Conservation (phyloP, 2,113 vertebrate species). For the Psittacara wagleri region DNA sequence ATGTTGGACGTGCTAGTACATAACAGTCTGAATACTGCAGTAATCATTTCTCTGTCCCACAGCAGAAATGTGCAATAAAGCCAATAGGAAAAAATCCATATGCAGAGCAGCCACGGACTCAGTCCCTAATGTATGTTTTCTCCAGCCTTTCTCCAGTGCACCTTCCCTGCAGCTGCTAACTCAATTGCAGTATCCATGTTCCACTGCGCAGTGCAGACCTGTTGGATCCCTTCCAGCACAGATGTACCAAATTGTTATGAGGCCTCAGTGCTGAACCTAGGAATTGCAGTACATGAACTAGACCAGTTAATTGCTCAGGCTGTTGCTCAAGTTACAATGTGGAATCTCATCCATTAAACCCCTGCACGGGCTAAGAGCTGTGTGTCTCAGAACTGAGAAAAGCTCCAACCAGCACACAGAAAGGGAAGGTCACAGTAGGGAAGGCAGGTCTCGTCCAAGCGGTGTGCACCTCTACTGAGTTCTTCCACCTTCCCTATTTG, state of each 20-base stretch:
- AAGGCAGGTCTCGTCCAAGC: not conserved
- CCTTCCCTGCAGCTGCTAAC: constrained; percentile 26
- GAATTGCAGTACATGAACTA: not conserved
- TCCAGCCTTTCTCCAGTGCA: not conserved
- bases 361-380: fast-evolving
- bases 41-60: not conserved
- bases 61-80: not conserved
- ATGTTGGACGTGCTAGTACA: fast-evolving
- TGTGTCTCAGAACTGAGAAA: not conserved
- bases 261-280: not conserved
- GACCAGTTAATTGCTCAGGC: not conserved
- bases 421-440: not conserved
- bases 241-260: not conserved
- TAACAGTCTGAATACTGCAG: not conserved
- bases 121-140: not conserved
- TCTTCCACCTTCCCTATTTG: not conserved
- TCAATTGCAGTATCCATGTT: not conserved
- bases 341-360: not conserved
- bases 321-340: not conserved
- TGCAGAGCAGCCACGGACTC: not conserved
- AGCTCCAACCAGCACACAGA: not conserved
- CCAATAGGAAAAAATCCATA: not conserved
- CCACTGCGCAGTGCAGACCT: not conserved
- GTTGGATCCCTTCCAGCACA: constrained; percentile 19
- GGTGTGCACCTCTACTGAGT: not conserved